Conservation (phyloP, 1,140 invertebrate species). For the Phortica variegata region DNA sequence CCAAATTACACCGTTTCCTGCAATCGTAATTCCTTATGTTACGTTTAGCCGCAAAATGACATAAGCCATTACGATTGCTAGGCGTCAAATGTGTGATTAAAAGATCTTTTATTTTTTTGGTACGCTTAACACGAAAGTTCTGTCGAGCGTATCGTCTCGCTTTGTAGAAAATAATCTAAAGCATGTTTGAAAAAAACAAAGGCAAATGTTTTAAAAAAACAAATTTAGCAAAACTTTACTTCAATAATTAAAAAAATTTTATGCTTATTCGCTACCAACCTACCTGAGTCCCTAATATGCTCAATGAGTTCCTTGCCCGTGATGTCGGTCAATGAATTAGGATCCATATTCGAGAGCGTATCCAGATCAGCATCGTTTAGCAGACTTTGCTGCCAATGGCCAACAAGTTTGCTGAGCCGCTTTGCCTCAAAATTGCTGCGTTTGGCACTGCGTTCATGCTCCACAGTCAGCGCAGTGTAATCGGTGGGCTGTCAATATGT, state of each 20-base stretch:
- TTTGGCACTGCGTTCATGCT: slow-evolving; percentile 69
- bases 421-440: slow-evolving; percentile 63
- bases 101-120: neutral
- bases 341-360: slow-evolving; percentile 81
- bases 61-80: too few species aligned
- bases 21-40: too few species aligned
- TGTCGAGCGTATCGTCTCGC: slow-evolving; percentile 31
- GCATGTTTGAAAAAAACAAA: neutral
- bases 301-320: slow-evolving; percentile 79
- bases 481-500: slow-evolving; percentile 54
- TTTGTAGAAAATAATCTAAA: slow-evolving; percentile 29
- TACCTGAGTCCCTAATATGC: slow-evolving; percentile 79
- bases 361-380: slow-evolving; percentile 77
- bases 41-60: too few species aligned
- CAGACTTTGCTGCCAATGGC: slow-evolving; percentile 74
- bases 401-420: slow-evolving; percentile 67
- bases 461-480: slow-evolving; percentile 49
- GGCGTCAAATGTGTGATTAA: too few species aligned
- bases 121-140: slow-evolving; percentile 33
- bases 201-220: neutral
- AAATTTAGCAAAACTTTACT: too few species aligned
- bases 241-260: too few species aligned
- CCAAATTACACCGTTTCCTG: too few species aligned
- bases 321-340: slow-evolving; percentile 76
- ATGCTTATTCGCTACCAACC: too few species aligned